Base-by-base conservation (phyloP, 1,140 invertebrate genomes). In the Drosophila ambigua region DNA sequence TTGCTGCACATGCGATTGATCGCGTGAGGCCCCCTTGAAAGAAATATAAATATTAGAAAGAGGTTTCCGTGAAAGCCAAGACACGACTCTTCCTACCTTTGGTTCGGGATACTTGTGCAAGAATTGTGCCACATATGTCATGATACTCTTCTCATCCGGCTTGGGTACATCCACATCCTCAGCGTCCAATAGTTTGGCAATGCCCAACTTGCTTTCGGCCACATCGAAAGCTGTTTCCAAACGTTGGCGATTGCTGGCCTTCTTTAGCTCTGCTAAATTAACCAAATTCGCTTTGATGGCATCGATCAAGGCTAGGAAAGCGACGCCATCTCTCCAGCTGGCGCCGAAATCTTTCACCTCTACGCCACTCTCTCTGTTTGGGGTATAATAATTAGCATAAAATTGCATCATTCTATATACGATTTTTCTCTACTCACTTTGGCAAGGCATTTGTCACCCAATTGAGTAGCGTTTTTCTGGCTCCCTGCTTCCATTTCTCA, bases 91-190 rank as follows among this genome's bases (percentile, higher is more conserved):
- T 63, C 77, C 80, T 65, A 94, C 94, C 92, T 94, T 95, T 39
- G 96, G 96, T 92, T 97, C 96, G 16, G 96, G 96, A 92, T 98
- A 99, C 93, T 98, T 98, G 91, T 99, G 97, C 72, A 99, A 93
- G 93, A 99, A 99, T 93, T 99, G 98, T 41, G 99, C 98, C 45
- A 99, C 98, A 92, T 99, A 99, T 28, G 99, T 99, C 98, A 99
- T 99, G 72, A 99, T 97, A 35, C 98, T 99, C 92, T 98, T 97
- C 91, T 99, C 98, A 92, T 99, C 99, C 7, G 99, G 99, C 90
- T 97, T 97, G 13, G 97, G 95, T 11, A 99, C 98, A 93, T 99
- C 98, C 26, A 99, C 98, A 93, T 99, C 99, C 94, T 98, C 98
- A 28, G 98, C 95, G 92, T 99, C 98, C 23, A 99, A 93, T 9